Evolutionary conservation across 2,888 invertebrate genomes (phyloP), one percentile per base, ranked within the genome.

Genomic region (Leucoptera coffeella): DNA sequence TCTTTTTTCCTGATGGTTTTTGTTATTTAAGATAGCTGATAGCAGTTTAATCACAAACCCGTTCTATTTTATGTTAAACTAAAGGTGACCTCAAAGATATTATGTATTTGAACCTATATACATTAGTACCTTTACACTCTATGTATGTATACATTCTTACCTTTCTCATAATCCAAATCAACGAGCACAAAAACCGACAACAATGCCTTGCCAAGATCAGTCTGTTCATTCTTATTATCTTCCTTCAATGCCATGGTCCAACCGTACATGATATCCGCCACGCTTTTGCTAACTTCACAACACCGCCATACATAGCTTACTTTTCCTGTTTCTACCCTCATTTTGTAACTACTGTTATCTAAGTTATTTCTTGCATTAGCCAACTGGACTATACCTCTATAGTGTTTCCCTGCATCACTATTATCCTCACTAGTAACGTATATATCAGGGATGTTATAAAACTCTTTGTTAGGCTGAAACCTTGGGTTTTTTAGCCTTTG

Each of bases 241-340:
- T 62, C 59, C 2, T 54, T 44, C 35, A 69, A 60, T 4, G 65
- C 71, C 23, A 77, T 67, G 5, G 58, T 71, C 75, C 76, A 77
- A 39, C 61, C 64, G 42, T 54, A 55, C 13, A 75, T 47, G 25
- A 74, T 52, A 29, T 60, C 60, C 31, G 69, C 54, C 21, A 74
- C 61, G 25, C 74, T 71, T 0, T 65, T 42, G 27, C 56, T 56
- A 28, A 78, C 43, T 21, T 72, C 46, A 0, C 72, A 58, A 33
- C 77, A 77, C 36, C 67, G 69, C 77, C 77, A 77, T 2, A 65
- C 50, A 39, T 65, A 62, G 24, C 60, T 57, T 36, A 69, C 57
- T 9, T 50, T 54, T 23, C 73, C 72, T 34, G 65, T 59, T 9
- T 54, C 35, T n/a, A 67, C 60, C 10, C 57, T 15, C 5, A 62